Conservation (phyloP, 2,113 vertebrate genomes). For the Polypterus senegalus region DNA sequence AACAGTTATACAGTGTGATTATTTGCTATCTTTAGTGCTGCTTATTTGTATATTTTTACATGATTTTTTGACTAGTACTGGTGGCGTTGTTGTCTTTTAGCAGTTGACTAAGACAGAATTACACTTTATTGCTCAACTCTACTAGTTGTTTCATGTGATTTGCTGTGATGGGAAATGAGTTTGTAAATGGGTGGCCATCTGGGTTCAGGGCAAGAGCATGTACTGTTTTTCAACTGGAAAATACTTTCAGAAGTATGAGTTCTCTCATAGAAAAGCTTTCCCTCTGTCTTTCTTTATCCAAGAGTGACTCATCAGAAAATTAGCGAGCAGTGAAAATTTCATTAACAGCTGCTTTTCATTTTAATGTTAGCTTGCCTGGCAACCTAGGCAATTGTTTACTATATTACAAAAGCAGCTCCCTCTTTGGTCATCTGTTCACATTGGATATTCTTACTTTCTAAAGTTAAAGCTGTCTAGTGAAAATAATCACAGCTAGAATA, state of each 20-base stretch:
- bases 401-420: too few relatives aligned
- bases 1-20: too few relatives aligned
- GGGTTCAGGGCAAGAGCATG: conserved; percentile 4
- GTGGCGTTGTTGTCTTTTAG: too few relatives aligned
- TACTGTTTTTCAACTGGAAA: conserved; percentile 3
- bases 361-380: conserved; percentile 13
- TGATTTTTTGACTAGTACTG: too few relatives aligned
- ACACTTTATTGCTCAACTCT: not conserved
- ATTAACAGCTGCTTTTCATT: conserved; percentile 29
- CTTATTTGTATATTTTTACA: too few relatives aligned
- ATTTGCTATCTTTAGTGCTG: too few relatives aligned
- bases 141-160: conserved; percentile 9
- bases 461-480: too few relatives aligned
- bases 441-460: too few relatives aligned
- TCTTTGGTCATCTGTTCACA: too few relatives aligned
- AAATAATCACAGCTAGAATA: too few relatives aligned
- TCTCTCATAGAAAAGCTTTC: not conserved
- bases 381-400: too few relatives aligned
- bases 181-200: not conserved
- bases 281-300: conserved; percentile 7
- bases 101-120: too few relatives aligned
- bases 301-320: conserved; percentile 15
- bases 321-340: not conserved
- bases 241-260: not conserved
- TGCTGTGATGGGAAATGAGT: not conserved